Evolutionary conservation across 2,113 vertebrate species (phyloP), one percentile per base, ranked within the genome.

Genomic region (Phylloscopus trochiloides): DNA sequence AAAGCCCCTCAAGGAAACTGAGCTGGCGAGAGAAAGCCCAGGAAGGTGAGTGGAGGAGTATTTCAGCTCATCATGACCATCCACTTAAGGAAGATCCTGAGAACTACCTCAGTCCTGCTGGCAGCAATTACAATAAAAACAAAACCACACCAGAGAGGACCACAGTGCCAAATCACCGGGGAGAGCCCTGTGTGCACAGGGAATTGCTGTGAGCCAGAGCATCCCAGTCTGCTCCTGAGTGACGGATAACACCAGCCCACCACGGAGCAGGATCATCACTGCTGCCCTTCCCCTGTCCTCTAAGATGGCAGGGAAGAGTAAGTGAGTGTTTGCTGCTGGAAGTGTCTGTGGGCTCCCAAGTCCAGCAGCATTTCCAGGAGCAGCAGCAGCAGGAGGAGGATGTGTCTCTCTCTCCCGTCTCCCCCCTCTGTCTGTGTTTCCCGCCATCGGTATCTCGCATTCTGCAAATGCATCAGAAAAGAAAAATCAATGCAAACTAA

Each of bases 401-500:
- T 90, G 78, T 61, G 86, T 90, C 88, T 75, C 52, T 40, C 93
- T 55, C 63, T 77, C 62, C 68, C 1, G 25, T 93, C 94, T 76
- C 90, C 68, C 57, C 92, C 76, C 92, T 95, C 96, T 91, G 78
- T 97, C 95, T 96, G 3, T 81, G 54, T 71, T 96, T 96, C 96
- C 92, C 62, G 6, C 88, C 96, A 81, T 96, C 3, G 1, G 79
- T 84, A 92, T 95, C 97, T 98, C 94, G 84, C 94, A 93, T 97
- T 97, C 96, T 97, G 93, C 89, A 98, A 97, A 98, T 96, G 96
- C 94, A 97, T 97, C 95, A 97, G 96, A 97, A 95, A 92, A 97
- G 95, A 96, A 96, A 98, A 98, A 97, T 97, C 97, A 96, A 97
- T 97, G 97, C 85, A 96, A 97, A 98, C 76, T 80, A 95, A 96